These are phyloP conservation scores for Endomychus coccineus DNA, from an alignment of 2,888 invertebrate genomes.

Conservation along the genomic window DNA sequence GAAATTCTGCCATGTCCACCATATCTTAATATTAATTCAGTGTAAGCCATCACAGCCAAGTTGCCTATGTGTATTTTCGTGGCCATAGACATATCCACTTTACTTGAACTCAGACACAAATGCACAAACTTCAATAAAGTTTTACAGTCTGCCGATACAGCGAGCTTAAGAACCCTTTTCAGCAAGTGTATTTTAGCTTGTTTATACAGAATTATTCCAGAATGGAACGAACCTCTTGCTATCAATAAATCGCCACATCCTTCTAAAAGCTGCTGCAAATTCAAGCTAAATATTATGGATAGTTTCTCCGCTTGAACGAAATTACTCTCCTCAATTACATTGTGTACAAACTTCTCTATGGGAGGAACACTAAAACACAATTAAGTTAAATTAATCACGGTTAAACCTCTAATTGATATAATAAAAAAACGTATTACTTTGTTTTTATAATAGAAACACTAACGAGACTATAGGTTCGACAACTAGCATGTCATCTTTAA, in stretches of 20 bases:
- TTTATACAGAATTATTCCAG: slow-evolving; percentile 74
- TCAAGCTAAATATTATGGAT: slow-evolving; percentile 53
- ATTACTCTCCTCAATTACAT: slow-evolving; percentile 49
- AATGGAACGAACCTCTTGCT: slow-evolving; percentile 63
- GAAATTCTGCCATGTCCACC: slow-evolving; percentile 35
- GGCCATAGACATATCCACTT: slow-evolving; percentile 51
- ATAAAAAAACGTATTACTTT: too few relatives aligned
- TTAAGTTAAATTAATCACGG: too few relatives aligned
- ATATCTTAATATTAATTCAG: slow-evolving; percentile 48
- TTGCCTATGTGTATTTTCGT: slow-evolving; percentile 59
- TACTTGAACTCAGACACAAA: slow-evolving; percentile 48
- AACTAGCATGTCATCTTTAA: too few relatives aligned
- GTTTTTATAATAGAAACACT: too few relatives aligned
- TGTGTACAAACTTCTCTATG: slow-evolving; percentile 49
- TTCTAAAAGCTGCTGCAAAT: slow-evolving; percentile 62
- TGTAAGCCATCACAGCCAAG: slow-evolving; percentile 57
- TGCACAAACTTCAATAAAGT: slow-evolving; percentile 55
- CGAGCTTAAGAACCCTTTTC: slow-evolving; percentile 55
- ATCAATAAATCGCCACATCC: slow-evolving; percentile 76
- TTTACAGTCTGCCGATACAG: slow-evolving; percentile 53
- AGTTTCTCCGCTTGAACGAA: slow-evolving; percentile 51
- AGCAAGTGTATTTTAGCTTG: slow-evolving; percentile 49
- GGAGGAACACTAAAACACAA: slow-evolving; percentile 39
- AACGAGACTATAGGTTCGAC: too few relatives aligned
- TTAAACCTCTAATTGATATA: too few relatives aligned